phyloP scores from a whole-genome alignment of 2,797 vertebrate species.

The Arctocebus calabarensis region DNA sequence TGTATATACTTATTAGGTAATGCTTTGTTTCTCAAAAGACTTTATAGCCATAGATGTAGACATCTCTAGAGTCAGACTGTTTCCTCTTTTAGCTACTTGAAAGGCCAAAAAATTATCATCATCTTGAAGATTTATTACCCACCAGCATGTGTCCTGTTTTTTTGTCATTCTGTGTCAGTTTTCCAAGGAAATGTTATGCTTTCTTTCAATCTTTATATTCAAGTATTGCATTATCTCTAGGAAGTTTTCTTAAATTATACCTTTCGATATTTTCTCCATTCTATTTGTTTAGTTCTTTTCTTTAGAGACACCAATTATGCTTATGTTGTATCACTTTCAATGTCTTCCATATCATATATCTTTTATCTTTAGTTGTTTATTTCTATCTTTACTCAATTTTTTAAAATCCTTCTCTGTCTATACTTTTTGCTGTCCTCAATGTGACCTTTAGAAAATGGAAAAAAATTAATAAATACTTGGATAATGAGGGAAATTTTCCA shows the following conservation, averaged over 20 bases:
- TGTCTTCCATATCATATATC: not conserved
- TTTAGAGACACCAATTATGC: conserved; percentile 59
- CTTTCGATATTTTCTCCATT: conserved; percentile 38
- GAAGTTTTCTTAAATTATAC: conserved; percentile 67
- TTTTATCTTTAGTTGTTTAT: conserved; percentile 44
- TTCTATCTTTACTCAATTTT: conserved; percentile 41
- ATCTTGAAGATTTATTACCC: not conserved
- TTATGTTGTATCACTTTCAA: conserved; percentile 50
- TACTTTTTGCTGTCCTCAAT: conserved; percentile 30
- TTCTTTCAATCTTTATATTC: conserved; percentile 8
- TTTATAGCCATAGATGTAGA: not conserved
- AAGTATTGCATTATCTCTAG: conserved; percentile 26
- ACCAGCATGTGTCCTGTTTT: not conserved
- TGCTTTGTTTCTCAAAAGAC: not conserved
- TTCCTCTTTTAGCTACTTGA: not conserved
- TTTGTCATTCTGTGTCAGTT: conserved; percentile 49
- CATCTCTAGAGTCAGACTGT: not conserved
- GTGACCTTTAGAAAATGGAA: conserved; percentile 46
- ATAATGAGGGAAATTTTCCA: not conserved
- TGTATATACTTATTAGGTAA: not conserved
- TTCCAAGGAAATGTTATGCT: not conserved
- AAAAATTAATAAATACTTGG: not conserved
- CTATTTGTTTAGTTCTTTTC: conserved; percentile 30
- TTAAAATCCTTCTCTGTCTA: not conserved
- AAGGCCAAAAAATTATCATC: conserved; percentile 22